phyloP scores from a whole-genome alignment of 30 jellyfish, hydroid and myxozoan species.

The Haliclystus octoradiatus region DNA sequence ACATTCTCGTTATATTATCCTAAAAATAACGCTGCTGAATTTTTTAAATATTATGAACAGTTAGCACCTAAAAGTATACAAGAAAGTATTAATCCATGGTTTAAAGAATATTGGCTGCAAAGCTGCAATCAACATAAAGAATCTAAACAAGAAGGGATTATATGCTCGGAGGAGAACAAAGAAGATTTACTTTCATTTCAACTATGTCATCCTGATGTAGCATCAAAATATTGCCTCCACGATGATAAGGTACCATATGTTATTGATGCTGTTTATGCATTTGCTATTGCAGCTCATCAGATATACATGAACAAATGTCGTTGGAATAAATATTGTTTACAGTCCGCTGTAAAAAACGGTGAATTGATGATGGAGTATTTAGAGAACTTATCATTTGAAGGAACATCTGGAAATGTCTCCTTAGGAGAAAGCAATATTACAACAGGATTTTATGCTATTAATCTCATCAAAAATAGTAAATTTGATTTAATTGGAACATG shows the following conservation, averaged over 20 bases:
- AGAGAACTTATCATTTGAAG: conserved; percentile 39
- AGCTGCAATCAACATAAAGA: conserved; percentile 19
- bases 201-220: conserved; percentile 22
- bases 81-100: conserved; percentile 48
- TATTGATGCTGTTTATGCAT: conserved; percentile 76
- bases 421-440: conserved; percentile 20
- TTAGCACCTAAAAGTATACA: conserved; percentile 29
- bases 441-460: conserved; percentile 53
- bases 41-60: conserved; percentile 22
- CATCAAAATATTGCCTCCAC: conserved; percentile 44
- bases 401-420: conserved; percentile 46
- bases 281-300: conserved; percentile 59
- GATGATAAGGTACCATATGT: conserved; percentile 71
- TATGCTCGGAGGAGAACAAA: conserved; percentile 17
- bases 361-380: conserved; percentile 25
- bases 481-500: conserved; percentile 52
- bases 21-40: conserved; percentile 16
- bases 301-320: conserved; percentile 15
- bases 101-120: conserved; percentile 45
- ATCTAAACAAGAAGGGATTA: conserved; percentile 2
- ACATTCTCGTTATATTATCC: conserved; percentile 49
- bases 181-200: conserved; percentile 9
- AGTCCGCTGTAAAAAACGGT: background rate
- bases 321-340: conserved; percentile 12
- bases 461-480: conserved; percentile 16